Evolutionary conservation across 1,140 invertebrate species (phyloP), one percentile per base, ranked within the genome.

Genomic region (Drosophila busckii): DNA sequence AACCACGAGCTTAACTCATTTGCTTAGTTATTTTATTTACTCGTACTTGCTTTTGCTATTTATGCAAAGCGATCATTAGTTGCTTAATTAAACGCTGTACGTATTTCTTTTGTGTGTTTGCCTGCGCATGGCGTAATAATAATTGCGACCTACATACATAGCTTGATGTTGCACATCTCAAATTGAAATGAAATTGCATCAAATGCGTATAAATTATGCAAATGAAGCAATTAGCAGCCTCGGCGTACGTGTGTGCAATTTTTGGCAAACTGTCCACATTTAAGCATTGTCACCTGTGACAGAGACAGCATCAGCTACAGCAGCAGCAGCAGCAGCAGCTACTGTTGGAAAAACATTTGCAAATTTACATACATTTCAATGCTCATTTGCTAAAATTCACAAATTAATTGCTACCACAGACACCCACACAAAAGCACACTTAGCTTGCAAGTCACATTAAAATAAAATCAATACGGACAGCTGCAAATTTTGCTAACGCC

Each of bases 301-400:
- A 55, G 61, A 17, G 28, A 16, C 13, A 3, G 8, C 9, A 17
- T 7, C 8, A 23, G 19, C 41, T 4, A 1, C 9, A 8, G 6
- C 23, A 45, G 16, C 8, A 19, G 26, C 25, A 53, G 1, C 25
- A 8, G n/a, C n/a, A n/a, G n/a, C 3, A 3, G 2, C 13, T 42
- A 32, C 12, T 35, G 12, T 32, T 31, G 56, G 62, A 41, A 69
- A 75, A 68, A 52, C 60, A 69, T 70, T 62, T 40, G 28, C 35
- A 52, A 78, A 78, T 78, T 78, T 78, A 71, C 71, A 78, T 80
- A 45, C 37, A 67, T 67, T 71, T 80, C 56, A 41, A 71, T 67
- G 73, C 67, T 71, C 73, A 78, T 80, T 80, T 73, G 75, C 59
- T 53, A 80, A n/a, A 80, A 78, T 73, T 68, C 59, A 73, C 75